Evolutionary conservation across 1,140 invertebrate genomes (phyloP), one percentile per base, ranked within the genome.

Genomic region (Branchinecta lynchi): DNA sequence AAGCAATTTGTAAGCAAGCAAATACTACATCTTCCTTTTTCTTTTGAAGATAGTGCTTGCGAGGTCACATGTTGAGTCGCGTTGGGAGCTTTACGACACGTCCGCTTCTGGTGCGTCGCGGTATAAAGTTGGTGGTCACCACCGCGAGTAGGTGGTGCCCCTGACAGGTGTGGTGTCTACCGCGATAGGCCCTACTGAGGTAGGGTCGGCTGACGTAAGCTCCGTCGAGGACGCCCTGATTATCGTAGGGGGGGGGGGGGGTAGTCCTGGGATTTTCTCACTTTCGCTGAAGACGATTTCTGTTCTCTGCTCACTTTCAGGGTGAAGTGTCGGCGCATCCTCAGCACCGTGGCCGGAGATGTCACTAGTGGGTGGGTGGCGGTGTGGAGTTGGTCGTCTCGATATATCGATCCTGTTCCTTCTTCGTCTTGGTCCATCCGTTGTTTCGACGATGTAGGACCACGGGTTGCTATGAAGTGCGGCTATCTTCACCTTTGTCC

Each of bases 1-100:
- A 51, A 51, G 46, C 46, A 51, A 51, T 51, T 51, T 51, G 46
- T 51, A 51, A 51, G 46, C 46, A 51, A 51, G 46, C 46, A 51
- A 9, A n/a, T 51, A 51, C 46, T 51, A n/a, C 46, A 51, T 51
- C 46, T 51, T 51, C 46, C n/a, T 51, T 51, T n/a, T 9, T 51
- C n/a, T 51, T 51, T 51, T 51, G 46, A 51, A 51, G 46, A 51
- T 9, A 51, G 46, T 51, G 46, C 46, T 51, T 51, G 46, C 46
- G n/a, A 51, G 46, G 46, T 51, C 46, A 51, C 46, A 51, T 51
- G 46, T 51, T n/a, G n/a, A n/a, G 46, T 51, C 46, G n/a, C n/a
- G 46, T 51, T 51, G 46, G 46, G 46, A n/a, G 46, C 46, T n/a
- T 51, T 51, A 51, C 46, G 46, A 51, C 46, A 51, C 46, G 46